These are phyloP conservation scores for Helicoverpa assulta DNA, from an alignment of 2,888 invertebrate species.

Conservation along the genomic window DNA sequence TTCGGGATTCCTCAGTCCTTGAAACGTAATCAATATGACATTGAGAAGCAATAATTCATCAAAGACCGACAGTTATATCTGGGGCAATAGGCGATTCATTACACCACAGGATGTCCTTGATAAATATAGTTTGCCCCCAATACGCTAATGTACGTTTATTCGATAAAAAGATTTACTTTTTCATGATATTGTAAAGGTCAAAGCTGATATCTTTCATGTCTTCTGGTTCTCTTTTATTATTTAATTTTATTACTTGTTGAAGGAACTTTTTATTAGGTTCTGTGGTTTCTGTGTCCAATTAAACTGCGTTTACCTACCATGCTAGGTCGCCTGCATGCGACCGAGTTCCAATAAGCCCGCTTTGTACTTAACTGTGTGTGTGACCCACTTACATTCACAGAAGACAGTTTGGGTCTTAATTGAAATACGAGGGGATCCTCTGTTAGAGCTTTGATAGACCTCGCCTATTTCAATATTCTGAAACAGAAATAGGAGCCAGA, in stretches of 20 bases:
- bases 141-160: neutral
- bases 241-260: neutral
- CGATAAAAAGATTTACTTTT: conserved; percentile 6
- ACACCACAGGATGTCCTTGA: neutral
- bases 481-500: neutral
- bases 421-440: neutral
- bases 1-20: neutral
- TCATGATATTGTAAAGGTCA: neutral
- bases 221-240: neutral
- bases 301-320: neutral
- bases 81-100: neutral
- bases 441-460: too few species aligned
- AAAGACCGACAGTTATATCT: conserved; percentile 8
- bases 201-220: neutral
- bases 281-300: neutral
- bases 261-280: neutral
- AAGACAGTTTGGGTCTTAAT: neutral
- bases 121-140: neutral
- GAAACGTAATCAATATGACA: conserved; percentile 13
- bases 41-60: conserved; percentile 21
- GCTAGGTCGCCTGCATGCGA: neutral
- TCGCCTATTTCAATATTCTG: neutral
- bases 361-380: neutral
- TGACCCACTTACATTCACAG: neutral
- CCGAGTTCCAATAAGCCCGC: neutral